Percentiles rank a stretch among this genome's conserved stretches.
Evolutionary conservation across 2,888 invertebrate genomes (phyloP).

Genomic region (Crioceris asparagi): DNA sequence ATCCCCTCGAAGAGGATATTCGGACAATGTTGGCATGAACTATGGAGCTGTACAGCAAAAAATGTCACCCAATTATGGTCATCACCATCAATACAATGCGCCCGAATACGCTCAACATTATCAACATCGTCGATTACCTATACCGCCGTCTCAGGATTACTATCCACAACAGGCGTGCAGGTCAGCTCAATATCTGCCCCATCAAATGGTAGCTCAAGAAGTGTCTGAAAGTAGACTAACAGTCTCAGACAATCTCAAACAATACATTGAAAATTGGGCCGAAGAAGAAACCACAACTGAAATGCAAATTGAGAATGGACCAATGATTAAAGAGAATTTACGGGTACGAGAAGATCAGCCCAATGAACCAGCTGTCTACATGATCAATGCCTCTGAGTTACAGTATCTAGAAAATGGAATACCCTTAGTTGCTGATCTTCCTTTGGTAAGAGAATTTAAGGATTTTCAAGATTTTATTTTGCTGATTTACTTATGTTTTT

Average conservation of each 20-base stretch:
- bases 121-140: conserved; percentile 27
- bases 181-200: conserved; percentile 22
- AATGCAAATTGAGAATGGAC: conserved; percentile 16
- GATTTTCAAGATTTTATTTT: conserved; percentile 1
- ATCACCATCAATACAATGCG: conserved; percentile 21
- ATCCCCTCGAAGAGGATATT: conserved; percentile 27
- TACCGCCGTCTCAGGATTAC: conserved; percentile 16
- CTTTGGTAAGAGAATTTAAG: conserved; percentile 16
- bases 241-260: conserved; percentile 29
- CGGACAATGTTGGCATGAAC: conserved; percentile 24
- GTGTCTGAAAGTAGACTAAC: conserved; percentile 21
- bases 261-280: conserved; percentile 34
- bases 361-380: conserved; percentile 22
- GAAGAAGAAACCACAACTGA: conserved; percentile 30
- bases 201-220: conserved; percentile 25
- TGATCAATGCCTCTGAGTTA: conserved; percentile 27
- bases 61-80: conserved; percentile 26
- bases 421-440: conserved; percentile 21
- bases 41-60: conserved; percentile 24
- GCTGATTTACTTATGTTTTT: conserved; percentile 7
- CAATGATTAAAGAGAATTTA: conserved; percentile 14
- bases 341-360: conserved; percentile 20
- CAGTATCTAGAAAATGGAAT: conserved; percentile 27
- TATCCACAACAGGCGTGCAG: conserved; percentile 22
- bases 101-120: conserved; percentile 31